Percentiles rank a stretch among this genome's conserved stretches.
phyloP scores from a whole-genome alignment of 2,113 vertebrate species.

The Holacanthus passer region DNA sequence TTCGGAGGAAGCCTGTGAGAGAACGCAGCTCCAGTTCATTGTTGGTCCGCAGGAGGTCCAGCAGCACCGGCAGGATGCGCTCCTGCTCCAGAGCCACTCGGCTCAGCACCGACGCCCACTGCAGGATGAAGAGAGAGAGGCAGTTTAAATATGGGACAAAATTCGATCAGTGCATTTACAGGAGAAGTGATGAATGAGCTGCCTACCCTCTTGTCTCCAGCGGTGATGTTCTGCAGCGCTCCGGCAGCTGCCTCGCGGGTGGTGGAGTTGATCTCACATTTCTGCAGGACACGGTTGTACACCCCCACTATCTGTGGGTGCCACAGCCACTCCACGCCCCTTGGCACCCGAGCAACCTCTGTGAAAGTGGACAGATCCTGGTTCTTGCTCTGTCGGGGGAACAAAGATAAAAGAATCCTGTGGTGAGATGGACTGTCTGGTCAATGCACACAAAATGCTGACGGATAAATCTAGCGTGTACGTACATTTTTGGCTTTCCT shows the following conservation, averaged over 20 bases:
- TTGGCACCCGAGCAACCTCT: constrained; percentile 90
- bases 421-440: background rate
- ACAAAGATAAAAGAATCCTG: background rate
- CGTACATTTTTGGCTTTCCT: constrained; percentile 90
- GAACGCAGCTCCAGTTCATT: constrained; percentile 91
- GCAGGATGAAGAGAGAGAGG: constrained; percentile 18
- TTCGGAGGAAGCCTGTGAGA: constrained; percentile 92
- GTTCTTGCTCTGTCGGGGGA: constrained; percentile 77
- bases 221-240: constrained; percentile 96
- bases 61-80: constrained; percentile 88
- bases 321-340: constrained; percentile 93
- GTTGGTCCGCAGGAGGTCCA: constrained; percentile 86
- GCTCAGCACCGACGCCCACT: constrained; percentile 93
- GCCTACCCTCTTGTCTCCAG: constrained; percentile 90
- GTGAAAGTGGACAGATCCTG: constrained; percentile 86
- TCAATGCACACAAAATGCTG: background rate
- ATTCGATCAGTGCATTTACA: background rate
- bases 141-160: background rate
- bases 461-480: background rate
- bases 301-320: constrained; percentile 91
- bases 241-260: constrained; percentile 92
- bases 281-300: constrained; percentile 89
- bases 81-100: constrained; percentile 91
- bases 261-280: constrained; percentile 88
- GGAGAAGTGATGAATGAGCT: background rate